Conservation (phyloP, 2,113 vertebrate species). For the Euleptes europaea region DNA sequence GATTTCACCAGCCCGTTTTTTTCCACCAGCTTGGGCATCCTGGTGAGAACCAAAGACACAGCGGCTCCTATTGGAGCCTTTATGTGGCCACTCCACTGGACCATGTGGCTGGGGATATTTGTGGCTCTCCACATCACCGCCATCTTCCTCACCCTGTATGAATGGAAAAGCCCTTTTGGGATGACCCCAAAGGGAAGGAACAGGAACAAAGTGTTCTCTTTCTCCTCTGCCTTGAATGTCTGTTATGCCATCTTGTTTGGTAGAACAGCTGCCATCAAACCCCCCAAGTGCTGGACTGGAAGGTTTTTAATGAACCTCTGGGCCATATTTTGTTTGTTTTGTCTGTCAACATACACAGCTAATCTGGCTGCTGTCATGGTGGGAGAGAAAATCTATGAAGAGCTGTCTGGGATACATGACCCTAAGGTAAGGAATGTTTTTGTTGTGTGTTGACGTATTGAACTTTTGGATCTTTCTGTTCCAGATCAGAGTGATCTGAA, state of each 20-base stretch:
- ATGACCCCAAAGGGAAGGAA: constrained; percentile 85
- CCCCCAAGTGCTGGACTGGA: constrained; percentile 87
- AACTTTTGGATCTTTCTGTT: constrained; percentile 24
- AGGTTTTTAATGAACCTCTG: constrained; percentile 89
- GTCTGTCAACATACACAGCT: constrained; percentile 85
- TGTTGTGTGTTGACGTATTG: constrained; percentile 23
- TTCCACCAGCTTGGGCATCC: constrained; percentile 84
- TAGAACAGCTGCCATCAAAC: constrained; percentile 84
- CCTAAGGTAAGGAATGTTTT: constrained; percentile 80
- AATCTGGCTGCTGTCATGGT: constrained; percentile 90
- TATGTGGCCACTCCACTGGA: constrained; percentile 89
- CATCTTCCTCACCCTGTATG: constrained; percentile 83
- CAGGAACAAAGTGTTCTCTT: constrained; percentile 84
- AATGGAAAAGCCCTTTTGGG: constrained; percentile 87
- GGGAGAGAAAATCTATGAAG: constrained; percentile 88
- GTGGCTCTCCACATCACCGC: constrained; percentile 85
- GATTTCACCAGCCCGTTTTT: constrained; percentile 88
- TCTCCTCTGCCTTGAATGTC: constrained; percentile 85
- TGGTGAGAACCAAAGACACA: constrained; percentile 84
- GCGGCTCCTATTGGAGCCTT: constrained; percentile 87
- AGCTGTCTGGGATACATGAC: constrained; percentile 89
- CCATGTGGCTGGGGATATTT: constrained; percentile 88
- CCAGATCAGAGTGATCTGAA: constrained; percentile 4
- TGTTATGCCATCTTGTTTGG: constrained; percentile 87
- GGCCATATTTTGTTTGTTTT: constrained; percentile 89